Evolutionary conservation across 2,797 vertebrate species (phyloP).

Genomic region (Dendrocincla fuliginosa): DNA sequence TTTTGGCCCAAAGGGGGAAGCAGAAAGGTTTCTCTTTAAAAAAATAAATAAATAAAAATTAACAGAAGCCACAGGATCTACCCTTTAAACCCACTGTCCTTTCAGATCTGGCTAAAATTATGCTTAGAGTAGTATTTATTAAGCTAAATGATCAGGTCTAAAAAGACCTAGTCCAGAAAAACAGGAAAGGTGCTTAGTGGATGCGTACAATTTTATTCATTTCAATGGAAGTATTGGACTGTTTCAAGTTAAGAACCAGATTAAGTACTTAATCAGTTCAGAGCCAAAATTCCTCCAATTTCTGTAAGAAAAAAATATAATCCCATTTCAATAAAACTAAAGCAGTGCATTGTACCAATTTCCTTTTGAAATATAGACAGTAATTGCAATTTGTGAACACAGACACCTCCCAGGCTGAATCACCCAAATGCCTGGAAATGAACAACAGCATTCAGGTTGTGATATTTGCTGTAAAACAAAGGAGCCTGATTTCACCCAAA

Average conservation of each 20-base stretch:
- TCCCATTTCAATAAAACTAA: neutral
- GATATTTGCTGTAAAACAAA: neutral
- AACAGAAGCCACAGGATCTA: neutral
- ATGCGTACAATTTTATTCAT: neutral
- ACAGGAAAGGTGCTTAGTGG: neutral
- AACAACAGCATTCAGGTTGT: neutral
- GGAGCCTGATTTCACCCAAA: neutral
- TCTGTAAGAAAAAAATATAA: neutral
- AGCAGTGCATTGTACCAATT: neutral
- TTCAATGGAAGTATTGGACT: neutral
- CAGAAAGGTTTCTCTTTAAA: neutral
- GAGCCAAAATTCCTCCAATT: neutral
- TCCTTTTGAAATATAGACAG: neutral
- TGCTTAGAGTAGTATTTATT: neutral
- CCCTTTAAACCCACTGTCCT: neutral
- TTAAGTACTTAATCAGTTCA: neutral
- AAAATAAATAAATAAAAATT: neutral
- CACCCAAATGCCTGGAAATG: neutral
- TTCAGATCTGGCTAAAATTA: neutral
- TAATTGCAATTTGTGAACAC: neutral
- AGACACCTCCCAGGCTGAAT: slow-evolving; percentile 9
- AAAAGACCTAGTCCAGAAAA: neutral
- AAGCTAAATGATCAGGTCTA: neutral
- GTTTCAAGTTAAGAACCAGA: neutral
- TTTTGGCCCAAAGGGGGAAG: neutral